Percentiles rank a stretch among this genome's conserved stretches.
These are phyloP conservation scores for Loris lydekkerianus DNA, from an alignment of 2,797 vertebrate genomes.

Conservation along the genomic window DNA sequence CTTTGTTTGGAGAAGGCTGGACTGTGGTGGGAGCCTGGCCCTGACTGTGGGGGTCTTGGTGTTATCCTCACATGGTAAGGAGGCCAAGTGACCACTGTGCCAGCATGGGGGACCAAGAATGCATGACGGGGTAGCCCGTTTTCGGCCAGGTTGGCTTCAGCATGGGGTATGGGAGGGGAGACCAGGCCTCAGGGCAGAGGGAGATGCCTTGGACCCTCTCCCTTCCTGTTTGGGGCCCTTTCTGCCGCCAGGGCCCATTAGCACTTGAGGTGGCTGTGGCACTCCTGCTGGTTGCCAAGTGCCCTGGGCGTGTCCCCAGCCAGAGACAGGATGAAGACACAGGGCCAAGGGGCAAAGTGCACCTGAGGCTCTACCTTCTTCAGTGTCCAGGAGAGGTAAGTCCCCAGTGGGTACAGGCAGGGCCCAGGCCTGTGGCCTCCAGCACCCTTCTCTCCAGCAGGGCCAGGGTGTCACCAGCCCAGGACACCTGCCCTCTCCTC, in stretches of 20 bases:
- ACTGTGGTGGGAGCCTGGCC: not conserved
- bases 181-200: not conserved
- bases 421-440: not conserved
- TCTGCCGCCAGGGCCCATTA: not conserved
- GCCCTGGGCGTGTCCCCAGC: not conserved
- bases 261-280: not conserved
- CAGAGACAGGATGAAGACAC: not conserved
- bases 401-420: not conserved
- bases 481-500: too few relatives aligned
- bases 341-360: slow-evolving; percentile 47
- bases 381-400: not conserved
- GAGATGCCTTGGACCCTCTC: not conserved
- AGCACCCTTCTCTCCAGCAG: not conserved
- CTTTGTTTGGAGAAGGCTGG: not conserved
- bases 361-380: not conserved
- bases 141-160: not conserved
- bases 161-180: too few relatives aligned
- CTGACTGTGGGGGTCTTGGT: not conserved
- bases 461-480: not conserved
- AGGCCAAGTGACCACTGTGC: not conserved
- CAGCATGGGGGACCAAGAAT: not conserved
- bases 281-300: not conserved
- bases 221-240: not conserved
- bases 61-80: not conserved
- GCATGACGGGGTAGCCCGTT: not conserved